Percentiles rank a stretch among this genome's conserved stretches.
These are phyloP conservation scores for Nasonia vitripennis DNA, from an alignment of 1,140 invertebrate genomes.

Conservation along the genomic window DNA sequence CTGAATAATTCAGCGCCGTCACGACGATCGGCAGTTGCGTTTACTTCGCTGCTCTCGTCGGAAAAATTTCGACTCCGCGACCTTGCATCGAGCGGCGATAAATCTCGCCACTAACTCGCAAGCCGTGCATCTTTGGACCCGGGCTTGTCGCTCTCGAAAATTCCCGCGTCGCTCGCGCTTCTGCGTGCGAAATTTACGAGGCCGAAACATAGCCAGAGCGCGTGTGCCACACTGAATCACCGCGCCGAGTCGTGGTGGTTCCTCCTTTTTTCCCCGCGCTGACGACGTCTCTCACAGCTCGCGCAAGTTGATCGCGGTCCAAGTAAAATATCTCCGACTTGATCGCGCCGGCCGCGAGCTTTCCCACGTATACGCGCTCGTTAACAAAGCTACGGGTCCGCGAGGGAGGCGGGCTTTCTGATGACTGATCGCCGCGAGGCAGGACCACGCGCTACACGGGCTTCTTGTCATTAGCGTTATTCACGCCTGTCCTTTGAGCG, in stretches of 20 bases:
- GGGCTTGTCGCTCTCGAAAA: constrained; percentile 20
- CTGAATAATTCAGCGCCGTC: too few relatives aligned
- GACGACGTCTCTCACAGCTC: constrained; percentile 1
- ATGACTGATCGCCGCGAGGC: constrained; percentile 57
- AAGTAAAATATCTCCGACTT: constrained; percentile 46
- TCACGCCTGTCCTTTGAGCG: constrained; percentile 31
- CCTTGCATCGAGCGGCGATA: neutral
- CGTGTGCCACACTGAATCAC: constrained; percentile 7
- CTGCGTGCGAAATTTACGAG: constrained; percentile 45
- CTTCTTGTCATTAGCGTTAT: constrained; percentile 59
- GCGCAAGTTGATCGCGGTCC: constrained; percentile 37
- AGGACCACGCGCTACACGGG: constrained; percentile 36
- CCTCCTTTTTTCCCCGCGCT: neutral
- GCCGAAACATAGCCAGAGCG: constrained; percentile 29
- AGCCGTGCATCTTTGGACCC: constrained; percentile 22
- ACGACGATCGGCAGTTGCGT: neutral
- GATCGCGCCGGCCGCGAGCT: neutral
- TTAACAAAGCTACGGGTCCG: constrained; percentile 44
- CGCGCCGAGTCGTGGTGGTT: neutral
- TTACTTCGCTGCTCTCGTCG: neutral
- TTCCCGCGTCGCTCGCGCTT: constrained; percentile 7
- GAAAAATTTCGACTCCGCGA: neutral
- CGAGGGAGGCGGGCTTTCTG: constrained; percentile 50
- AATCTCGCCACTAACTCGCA: constrained; percentile 15
- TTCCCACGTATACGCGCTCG: constrained; percentile 20